Conservation (phyloP, 1,140 invertebrate species). For the Chironomus tepperi region DNA sequence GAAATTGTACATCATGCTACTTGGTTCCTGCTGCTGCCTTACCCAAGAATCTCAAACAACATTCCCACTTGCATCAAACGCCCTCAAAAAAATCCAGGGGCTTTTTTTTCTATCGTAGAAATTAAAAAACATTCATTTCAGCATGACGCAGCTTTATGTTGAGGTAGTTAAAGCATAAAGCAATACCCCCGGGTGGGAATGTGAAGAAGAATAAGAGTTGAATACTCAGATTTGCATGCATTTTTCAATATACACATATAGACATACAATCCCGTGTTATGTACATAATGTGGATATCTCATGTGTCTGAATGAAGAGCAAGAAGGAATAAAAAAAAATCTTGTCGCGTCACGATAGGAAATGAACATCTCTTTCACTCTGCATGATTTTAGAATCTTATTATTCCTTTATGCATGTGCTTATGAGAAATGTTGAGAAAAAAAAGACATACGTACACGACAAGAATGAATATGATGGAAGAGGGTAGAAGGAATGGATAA, state of each 20-base stretch:
- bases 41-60: too few species aligned
- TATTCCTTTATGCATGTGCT: background rate
- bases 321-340: too few species aligned
- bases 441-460: background rate
- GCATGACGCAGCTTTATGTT: background rate
- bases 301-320: too few species aligned
- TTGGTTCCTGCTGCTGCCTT: too few species aligned
- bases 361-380: background rate
- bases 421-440: background rate
- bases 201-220: background rate
- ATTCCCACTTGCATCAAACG: too few species aligned
- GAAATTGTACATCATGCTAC: too few species aligned
- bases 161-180: background rate
- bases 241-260: background rate
- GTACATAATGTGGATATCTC: too few species aligned
- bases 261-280: too few species aligned
- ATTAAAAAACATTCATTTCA: constrained; percentile 4
- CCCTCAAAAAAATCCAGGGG: background rate
- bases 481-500: too few species aligned
- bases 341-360: constrained; percentile 5
- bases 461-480: too few species aligned
- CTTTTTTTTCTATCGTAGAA: background rate
- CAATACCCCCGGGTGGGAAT: background rate
- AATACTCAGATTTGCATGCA: constrained; percentile 6
- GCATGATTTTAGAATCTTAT: background rate